Evolutionary conservation across 2,113 vertebrate species (phyloP), one percentile per base, ranked within the genome.

Genomic region (Halichoerus grypus): DNA sequence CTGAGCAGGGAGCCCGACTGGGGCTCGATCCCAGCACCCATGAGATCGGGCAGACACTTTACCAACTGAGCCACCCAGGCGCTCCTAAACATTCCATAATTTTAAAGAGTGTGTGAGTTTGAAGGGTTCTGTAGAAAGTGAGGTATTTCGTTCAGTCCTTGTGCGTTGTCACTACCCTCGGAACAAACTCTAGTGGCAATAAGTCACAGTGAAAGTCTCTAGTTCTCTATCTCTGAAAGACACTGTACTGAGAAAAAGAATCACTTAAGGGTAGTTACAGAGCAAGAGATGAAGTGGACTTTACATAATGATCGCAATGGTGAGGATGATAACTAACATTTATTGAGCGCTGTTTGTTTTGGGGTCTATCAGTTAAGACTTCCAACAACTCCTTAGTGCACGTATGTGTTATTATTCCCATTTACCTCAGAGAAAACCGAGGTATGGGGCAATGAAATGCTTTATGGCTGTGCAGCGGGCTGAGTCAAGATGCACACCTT

Each of bases 381-480:
- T n/a, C 1, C 26, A 84, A 61, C 0, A 36, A 18, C 22, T 82
- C 74, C 69, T 49, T 74, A 59, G 49, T 67, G 19, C 19, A 81
- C 21, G 33, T 51, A 39, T 42, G 26, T 33, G 8, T 49, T 33
- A 42, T 72, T 55, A 24, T 65, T 92, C 39, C 31, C 26, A 16
- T 65, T 69, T n/a, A 61, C 11, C 7, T 36, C 22, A 10, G 46
- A 42, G 49, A 63, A 94, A 88, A 88, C 6, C 10, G 33, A 86
- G 49, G 51, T 19, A 42, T n/a, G 42, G 14, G 33, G 13, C 9
- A n/a, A 77, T 53, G 16, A 95, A 46, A 81, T 69, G 1, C 15
- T 53, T 51, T 33, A 8, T 4, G 1, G 0, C 2, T 21, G 46
- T 36, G 28, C 7, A 55, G 22, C 22, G 67, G 15, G 3, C 42